phyloP scores from a whole-genome alignment of 2,113 vertebrate genomes.

The Dissostichus mawsoni region DNA sequence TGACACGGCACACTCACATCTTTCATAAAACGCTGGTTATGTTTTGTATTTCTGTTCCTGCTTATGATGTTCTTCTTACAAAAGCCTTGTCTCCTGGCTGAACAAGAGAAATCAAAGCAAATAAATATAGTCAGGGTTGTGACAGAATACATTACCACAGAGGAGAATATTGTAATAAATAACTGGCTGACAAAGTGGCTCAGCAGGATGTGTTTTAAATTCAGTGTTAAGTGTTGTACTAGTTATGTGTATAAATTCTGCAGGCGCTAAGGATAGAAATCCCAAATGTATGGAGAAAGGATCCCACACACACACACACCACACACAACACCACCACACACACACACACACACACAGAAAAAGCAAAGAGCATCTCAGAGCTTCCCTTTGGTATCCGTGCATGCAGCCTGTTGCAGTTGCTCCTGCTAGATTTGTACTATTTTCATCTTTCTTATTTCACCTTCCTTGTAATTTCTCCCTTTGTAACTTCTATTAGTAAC shows the following conservation, averaged over 20 bases:
- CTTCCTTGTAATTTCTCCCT: too few species aligned
- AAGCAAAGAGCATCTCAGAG: too few species aligned
- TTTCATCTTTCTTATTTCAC: too few species aligned
- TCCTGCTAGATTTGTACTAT: too few species aligned
- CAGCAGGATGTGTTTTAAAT: not conserved
- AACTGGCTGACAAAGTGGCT: conserved; percentile 7
- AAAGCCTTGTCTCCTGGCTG: not conserved
- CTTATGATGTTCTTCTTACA: not conserved
- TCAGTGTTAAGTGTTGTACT: not conserved
- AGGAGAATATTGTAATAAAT: not conserved
- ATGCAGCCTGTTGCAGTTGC: too few species aligned
- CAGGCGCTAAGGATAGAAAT: conserved; percentile 23
- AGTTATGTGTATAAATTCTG: not conserved
- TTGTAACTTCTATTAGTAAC: too few species aligned
- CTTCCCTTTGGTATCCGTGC: too few species aligned
- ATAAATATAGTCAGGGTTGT: not conserved
- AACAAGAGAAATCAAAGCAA: not conserved
- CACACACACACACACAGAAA: too few species aligned
- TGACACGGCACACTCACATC: not conserved
- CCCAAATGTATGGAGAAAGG: conserved; percentile 25
- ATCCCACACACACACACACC: too few species aligned
- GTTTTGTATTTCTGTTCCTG: not conserved
- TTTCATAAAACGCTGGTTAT: conserved; percentile 15
- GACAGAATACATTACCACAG: not conserved
- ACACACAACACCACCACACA: too few species aligned